Percentiles rank a stretch among this genome's conserved stretches.
phyloP scores from a whole-genome alignment of 2,888 invertebrate species.

The Sesamia inferens region DNA sequence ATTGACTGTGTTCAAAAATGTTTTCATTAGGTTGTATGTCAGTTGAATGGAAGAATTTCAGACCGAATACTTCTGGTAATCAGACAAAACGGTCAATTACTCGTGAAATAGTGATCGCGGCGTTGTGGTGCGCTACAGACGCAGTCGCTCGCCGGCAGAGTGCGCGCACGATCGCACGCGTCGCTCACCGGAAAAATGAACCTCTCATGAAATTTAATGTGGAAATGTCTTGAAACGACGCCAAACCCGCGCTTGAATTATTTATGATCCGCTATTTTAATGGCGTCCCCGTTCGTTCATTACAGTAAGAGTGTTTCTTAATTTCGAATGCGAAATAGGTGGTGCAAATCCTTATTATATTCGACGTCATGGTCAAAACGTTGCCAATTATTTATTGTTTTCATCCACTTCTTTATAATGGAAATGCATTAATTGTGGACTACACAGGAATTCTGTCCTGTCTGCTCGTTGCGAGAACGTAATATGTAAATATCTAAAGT shows the following conservation, averaged over 20 bases:
- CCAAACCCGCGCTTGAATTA: constrained; percentile 88
- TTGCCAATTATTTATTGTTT: constrained; percentile 63
- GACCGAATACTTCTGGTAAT: constrained; percentile 44
- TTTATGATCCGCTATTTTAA: constrained; percentile 89
- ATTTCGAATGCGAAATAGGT: constrained; percentile 82
- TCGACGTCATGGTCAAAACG: constrained; percentile 64
- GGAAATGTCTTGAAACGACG: constrained; percentile 89
- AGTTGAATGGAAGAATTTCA: constrained; percentile 32
- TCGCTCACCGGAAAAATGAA: constrained; percentile 85
- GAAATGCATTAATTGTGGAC: constrained; percentile 59
- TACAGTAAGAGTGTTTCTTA: constrained; percentile 86
- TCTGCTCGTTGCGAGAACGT: constrained; percentile 48
- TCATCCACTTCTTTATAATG: constrained; percentile 53
- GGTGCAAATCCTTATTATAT: constrained; percentile 75
- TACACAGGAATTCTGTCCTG: constrained; percentile 54
- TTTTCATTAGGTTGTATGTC: constrained; percentile 32
- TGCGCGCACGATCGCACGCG: constrained; percentile 73
- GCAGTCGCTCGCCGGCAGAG: constrained; percentile 25
- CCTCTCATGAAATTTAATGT: constrained; percentile 90
- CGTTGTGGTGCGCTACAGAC: constrained; percentile 36
- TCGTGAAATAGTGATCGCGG: constrained; percentile 64
- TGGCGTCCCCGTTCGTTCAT: constrained; percentile 86
- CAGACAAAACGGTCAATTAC: constrained; percentile 74
- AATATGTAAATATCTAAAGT: constrained; percentile 59
- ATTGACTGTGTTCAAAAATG: constrained; percentile 36